Percentiles rank a stretch among this genome's conserved stretches.
These are phyloP conservation scores for Ametastegia equiseti DNA, from an alignment of 2,888 invertebrate species.

Conservation along the genomic window DNA sequence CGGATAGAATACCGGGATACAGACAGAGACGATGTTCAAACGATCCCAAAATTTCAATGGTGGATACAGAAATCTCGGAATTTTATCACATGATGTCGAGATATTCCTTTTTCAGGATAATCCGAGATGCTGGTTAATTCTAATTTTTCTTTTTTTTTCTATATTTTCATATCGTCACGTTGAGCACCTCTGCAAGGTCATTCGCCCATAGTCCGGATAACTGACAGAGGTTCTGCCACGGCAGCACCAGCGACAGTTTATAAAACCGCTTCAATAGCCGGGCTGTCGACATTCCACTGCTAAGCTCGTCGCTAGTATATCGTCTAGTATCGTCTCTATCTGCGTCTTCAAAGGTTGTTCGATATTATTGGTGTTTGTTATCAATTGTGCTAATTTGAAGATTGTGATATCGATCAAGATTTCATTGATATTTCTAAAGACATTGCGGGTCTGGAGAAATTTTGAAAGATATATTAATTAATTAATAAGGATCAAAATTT, in stretches of 20 bases:
- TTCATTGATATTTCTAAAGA: neutral
- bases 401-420: neutral
- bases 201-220: constrained; percentile 2
- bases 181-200: constrained; percentile 36
- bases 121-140: neutral
- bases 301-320: neutral
- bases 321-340: neutral
- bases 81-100: neutral
- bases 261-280: constrained; percentile 24
- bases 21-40: neutral
- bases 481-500: too few species aligned
- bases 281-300: constrained; percentile 5
- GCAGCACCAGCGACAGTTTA: constrained; percentile 27
- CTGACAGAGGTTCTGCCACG: neutral
- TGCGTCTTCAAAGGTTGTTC: neutral
- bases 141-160: too few species aligned
- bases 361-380: neutral
- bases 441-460: too few species aligned
- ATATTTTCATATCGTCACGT: neutral
- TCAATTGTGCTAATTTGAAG: neutral
- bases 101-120: neutral
- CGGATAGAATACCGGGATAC: neutral
- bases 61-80: neutral
- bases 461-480: too few species aligned
- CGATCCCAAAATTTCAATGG: neutral